Base-by-base conservation (phyloP, 2,113 vertebrate species). In the Sinocyclocheilus anshuiensis region DNA sequence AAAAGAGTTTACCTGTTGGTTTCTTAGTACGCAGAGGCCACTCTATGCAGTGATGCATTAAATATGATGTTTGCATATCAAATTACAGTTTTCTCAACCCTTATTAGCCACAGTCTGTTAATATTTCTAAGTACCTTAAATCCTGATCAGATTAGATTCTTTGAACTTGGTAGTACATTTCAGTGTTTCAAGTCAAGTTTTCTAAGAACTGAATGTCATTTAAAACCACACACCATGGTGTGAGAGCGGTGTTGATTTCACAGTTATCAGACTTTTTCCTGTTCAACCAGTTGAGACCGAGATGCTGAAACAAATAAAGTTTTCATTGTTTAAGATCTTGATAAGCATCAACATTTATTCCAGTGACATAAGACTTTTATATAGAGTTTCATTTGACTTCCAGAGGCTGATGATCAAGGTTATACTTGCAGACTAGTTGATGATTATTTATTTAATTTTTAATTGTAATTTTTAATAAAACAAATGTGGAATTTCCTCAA, bases 11-110 rank as follows among this genome's bases (percentile, higher is more conserved):
- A 48, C 48, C 10, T 55, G 1, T 59, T 9, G 22, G 33, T 42
- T 48, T 18, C 15, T 48, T 29, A 67, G 42, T 45, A 18, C 42
- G 26, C 12, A 72, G 48, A 83, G 81, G 67, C 10, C 48, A 10
- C 6, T 53, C 45, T 71, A 39, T 83, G 45, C 81, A 39, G 7
- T 20, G 67, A 36, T 36, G 16, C 67, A 72, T 72, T 82, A 69
- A 81, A 81, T 16, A 50, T 81, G 6, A 39, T 39, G 42, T 42
- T 42, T 42, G 79, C 39, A 83, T 57, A 50, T 83, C 2, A 36
- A 72, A 12, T 57, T 15, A 71, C 36, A 50, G 65, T 12, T 71
- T 83, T 65, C 61, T 22, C 42, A 48, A 48, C 45, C 11, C 11
- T 12, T 12, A 48, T 12, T 12, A 48, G 2, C 5, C 45, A n/a